Conservation (phyloP, 2,888 invertebrate genomes). For the Lepidocyrtoides sp. region DNA sequence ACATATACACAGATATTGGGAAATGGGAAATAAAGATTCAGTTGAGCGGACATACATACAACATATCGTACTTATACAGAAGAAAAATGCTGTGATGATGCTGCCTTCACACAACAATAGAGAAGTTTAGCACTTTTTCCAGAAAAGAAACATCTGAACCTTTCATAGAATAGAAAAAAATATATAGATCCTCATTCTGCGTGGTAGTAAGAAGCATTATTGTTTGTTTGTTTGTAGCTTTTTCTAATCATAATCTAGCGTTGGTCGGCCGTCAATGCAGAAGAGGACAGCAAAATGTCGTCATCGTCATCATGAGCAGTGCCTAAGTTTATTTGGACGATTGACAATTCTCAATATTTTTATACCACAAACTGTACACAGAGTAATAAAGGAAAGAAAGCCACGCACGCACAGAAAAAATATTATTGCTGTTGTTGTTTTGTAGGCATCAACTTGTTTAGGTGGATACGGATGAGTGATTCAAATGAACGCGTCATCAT, state of each 20-base stretch:
- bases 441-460: constrained; percentile 25
- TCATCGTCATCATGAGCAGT: neutral
- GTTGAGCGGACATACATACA: constrained; percentile 8
- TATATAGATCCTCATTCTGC: neutral
- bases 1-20: neutral
- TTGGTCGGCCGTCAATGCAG: neutral
- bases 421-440: neutral
- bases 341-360: neutral
- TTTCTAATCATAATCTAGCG: constrained; percentile 17
- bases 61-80: neutral
- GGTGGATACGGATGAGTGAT: constrained; percentile 54
- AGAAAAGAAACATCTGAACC: constrained; percentile 48
- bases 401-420: neutral
- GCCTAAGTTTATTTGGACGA: constrained; percentile 1
- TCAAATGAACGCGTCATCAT: neutral
- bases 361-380: neutral
- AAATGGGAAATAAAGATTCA: constrained; percentile 15
- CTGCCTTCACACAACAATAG: constrained; percentile 7
- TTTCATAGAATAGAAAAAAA: constrained; percentile 38
- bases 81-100: neutral
- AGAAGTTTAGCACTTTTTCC: constrained; percentile 59
- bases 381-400: neutral
- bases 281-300: constrained; percentile 35
- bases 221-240: constrained; percentile 30
- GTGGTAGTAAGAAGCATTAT: neutral